A percentile compares a stretch with the other conserved stretches of the same genome.
Conservation (phyloP, 1,140 invertebrate species). For the Harpegnathos saltator region DNA sequence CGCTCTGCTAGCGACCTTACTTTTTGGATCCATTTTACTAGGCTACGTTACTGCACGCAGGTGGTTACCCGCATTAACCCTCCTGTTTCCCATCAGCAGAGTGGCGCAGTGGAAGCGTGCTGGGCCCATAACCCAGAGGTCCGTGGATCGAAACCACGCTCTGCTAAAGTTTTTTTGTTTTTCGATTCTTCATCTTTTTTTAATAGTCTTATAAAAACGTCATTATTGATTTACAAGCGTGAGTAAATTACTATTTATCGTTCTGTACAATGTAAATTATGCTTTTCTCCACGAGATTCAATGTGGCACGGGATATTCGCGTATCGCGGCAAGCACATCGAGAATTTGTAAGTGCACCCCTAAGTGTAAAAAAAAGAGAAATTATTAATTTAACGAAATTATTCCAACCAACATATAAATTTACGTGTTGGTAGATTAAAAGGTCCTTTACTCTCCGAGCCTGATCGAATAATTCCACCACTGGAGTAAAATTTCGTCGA, state of each 20-base stretch:
- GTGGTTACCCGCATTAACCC: background rate
- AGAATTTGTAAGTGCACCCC: background rate
- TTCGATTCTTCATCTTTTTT: background rate
- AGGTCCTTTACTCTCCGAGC: background rate
- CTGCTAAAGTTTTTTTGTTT: slow-evolving; percentile 86
- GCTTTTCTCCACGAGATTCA: background rate
- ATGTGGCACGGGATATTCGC: background rate
- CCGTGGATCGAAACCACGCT: slow-evolving; percentile 97
- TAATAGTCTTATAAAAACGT: background rate
- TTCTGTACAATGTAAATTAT: background rate
- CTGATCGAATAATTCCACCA: background rate
- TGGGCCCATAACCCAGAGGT: slow-evolving; percentile 99
- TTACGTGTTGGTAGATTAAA: background rate
- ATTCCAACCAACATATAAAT: background rate
- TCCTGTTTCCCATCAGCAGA: slow-evolving; percentile 88
- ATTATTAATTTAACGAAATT: slow-evolving; percentile 3
- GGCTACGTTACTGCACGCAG: too few species aligned
- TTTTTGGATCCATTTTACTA: too few species aligned
- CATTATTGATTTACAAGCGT: background rate
- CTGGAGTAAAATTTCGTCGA: background rate
- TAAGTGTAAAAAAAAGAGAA: background rate
- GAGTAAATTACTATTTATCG: background rate
- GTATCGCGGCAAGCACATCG: background rate
- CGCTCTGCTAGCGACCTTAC: slow-evolving; percentile 89
- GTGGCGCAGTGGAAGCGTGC: slow-evolving; percentile 99